Conservation (phyloP, 2,797 vertebrate species). For the Sparus aurata region DNA sequence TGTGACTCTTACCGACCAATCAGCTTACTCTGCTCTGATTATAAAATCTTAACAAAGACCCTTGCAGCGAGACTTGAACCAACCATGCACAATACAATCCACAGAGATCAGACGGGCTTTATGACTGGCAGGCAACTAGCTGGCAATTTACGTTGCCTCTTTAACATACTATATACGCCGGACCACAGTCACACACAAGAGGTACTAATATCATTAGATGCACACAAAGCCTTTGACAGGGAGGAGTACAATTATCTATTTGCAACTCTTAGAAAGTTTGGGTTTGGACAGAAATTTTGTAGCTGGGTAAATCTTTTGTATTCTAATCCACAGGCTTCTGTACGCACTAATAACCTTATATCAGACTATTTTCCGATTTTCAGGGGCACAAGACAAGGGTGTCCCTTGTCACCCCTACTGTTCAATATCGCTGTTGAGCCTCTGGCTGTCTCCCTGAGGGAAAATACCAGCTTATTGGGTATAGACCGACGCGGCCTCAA, state of each 20-base stretch:
- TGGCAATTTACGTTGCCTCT: neutral
- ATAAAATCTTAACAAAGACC: neutral
- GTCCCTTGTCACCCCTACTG: neutral
- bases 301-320: no score
- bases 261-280: no score
- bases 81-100: no score
- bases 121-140: constrained; percentile 3
- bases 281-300: no score
- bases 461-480: neutral
- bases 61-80: neutral
- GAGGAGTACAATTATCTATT: no score
- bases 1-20: neutral
- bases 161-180: neutral
- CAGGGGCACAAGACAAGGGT: neutral
- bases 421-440: neutral
- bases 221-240: no score
- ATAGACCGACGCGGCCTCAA: neutral
- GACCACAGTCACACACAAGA: no score
- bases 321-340: no score
- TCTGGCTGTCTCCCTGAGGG: neutral
- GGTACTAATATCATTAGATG: no score
- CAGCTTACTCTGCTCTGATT: neutral
- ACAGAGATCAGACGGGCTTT: neutral
- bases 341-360: neutral
- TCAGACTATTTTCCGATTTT: neutral